phyloP scores from a whole-genome alignment of 1,140 invertebrate species.

The Solenopsis invicta region DNA sequence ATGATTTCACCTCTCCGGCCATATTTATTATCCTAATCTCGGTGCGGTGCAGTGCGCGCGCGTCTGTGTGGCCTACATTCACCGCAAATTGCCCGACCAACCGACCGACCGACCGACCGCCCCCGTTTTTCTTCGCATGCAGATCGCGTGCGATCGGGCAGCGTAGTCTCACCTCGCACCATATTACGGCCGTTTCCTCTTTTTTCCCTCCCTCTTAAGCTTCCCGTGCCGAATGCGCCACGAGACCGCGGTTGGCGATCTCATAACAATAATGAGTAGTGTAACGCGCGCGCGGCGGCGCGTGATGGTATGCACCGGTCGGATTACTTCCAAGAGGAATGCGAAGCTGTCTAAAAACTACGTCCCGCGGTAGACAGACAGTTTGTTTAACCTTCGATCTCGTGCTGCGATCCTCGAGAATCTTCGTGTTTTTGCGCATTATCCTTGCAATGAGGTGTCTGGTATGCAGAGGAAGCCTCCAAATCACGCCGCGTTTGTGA shows the following conservation, averaged over 20 bases:
- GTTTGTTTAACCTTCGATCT: slow-evolving; percentile 58
- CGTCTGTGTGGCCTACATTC: slow-evolving; percentile 70
- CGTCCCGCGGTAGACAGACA: slow-evolving; percentile 17
- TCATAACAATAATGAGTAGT: slow-evolving; percentile 48
- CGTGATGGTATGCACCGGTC: slow-evolving; percentile 49
- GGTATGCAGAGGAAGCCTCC: background rate
- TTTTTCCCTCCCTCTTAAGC: background rate
- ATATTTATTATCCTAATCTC: slow-evolving; percentile 77
- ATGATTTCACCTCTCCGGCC: slow-evolving; percentile 74
- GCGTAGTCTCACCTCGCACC: background rate
- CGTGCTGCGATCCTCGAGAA: slow-evolving; percentile 12
- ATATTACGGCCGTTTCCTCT: background rate
- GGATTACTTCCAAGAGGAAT: slow-evolving; percentile 47
- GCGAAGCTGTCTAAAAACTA: slow-evolving; percentile 44
- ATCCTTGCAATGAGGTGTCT: background rate
- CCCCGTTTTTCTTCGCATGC: slow-evolving; percentile 67
- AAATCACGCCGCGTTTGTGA: no score
- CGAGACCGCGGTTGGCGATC: slow-evolving; percentile 20
- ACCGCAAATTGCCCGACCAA: slow-evolving; percentile 67
- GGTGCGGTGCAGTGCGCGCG: slow-evolving; percentile 19
- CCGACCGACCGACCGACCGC: slow-evolving; percentile 57
- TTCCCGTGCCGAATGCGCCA: slow-evolving; percentile 16
- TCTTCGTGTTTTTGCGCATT: slow-evolving; percentile 16
- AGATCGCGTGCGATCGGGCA: slow-evolving; percentile 48
- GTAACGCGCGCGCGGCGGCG: slow-evolving; percentile 4